These are phyloP conservation scores for Cossypha heuglini DNA, from an alignment of 2,797 vertebrate genomes.

Conservation along the genomic window DNA sequence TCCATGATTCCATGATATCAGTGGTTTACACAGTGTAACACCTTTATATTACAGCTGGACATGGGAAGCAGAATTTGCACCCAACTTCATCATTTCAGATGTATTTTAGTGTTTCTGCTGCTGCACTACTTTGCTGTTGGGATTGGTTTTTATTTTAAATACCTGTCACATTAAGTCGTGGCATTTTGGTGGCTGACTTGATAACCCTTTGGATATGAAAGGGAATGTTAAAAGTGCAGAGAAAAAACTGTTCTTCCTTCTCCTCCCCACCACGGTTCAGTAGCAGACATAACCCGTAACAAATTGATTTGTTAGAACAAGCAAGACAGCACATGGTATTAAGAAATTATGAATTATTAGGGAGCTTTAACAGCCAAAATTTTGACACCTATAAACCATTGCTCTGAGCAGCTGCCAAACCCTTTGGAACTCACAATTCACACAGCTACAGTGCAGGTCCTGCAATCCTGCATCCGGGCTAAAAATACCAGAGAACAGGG, in stretches of 20 bases:
- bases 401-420: neutral
- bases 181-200: conserved; percentile 3
- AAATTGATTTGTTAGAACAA: conserved; percentile 25
- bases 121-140: neutral
- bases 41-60: neutral
- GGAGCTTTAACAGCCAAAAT: neutral
- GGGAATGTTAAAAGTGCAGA: neutral
- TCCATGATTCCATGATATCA: neutral
- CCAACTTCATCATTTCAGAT: neutral
- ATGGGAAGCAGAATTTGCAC: neutral
- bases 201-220: conserved; percentile 19
- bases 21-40: neutral
- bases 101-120: neutral
- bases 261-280: neutral
- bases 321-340: neutral
- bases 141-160: neutral
- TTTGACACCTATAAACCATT: neutral
- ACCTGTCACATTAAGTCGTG: neutral
- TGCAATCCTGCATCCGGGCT: neutral
- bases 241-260: neutral
- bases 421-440: neutral
- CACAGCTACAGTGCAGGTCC: accelerated
- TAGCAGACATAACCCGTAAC: neutral
- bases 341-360: conserved; percentile 47
- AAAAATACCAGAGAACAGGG: neutral